These are phyloP conservation scores for Drosophila villosipedis DNA, from an alignment of 2,888 invertebrate species.

Conservation along the genomic window DNA sequence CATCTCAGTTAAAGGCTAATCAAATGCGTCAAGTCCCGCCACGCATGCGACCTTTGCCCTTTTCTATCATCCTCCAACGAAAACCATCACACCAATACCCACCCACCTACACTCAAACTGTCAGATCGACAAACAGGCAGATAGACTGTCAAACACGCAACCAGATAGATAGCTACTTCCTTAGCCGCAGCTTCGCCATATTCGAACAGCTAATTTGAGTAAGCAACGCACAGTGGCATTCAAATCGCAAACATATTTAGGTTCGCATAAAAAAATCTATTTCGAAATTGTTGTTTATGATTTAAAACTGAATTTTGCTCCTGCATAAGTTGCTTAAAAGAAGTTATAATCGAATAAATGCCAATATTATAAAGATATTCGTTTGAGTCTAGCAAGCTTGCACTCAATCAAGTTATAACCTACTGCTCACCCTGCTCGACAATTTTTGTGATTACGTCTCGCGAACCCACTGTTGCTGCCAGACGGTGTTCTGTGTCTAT, in stretches of 20 bases:
- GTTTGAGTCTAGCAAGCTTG: background rate
- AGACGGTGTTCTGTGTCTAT: conserved; percentile 43
- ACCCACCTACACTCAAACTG: conserved; percentile 14
- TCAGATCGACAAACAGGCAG: conserved; percentile 10
- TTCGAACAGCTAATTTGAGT: conserved; percentile 9
- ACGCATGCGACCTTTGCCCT: conserved; percentile 62
- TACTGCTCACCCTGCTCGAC: background rate
- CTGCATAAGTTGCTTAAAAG: background rate
- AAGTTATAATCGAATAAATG: background rate
- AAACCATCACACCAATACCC: conserved; percentile 14
- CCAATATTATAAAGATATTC: background rate
- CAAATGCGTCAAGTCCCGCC: conserved; percentile 58
- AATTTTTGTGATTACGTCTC: background rate
- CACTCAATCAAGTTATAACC: background rate
- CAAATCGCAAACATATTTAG: background rate
- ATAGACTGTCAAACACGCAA: conserved; percentile 7
- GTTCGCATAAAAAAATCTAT: background rate
- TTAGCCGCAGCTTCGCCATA: conserved; percentile 13
- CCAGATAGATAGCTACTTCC: conserved; percentile 8
- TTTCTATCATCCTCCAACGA: conserved; percentile 43
- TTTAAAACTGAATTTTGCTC: background rate
- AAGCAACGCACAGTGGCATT: conserved; percentile 18
- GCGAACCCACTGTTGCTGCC: conserved; percentile 10
- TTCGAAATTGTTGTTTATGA: background rate
- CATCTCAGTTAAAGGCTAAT: conserved; percentile 46